A percentile compares a stretch with the other conserved stretches of the same genome.
Conservation (phyloP, 1,140 invertebrate species). For the Brevipalpus yothersi region DNA sequence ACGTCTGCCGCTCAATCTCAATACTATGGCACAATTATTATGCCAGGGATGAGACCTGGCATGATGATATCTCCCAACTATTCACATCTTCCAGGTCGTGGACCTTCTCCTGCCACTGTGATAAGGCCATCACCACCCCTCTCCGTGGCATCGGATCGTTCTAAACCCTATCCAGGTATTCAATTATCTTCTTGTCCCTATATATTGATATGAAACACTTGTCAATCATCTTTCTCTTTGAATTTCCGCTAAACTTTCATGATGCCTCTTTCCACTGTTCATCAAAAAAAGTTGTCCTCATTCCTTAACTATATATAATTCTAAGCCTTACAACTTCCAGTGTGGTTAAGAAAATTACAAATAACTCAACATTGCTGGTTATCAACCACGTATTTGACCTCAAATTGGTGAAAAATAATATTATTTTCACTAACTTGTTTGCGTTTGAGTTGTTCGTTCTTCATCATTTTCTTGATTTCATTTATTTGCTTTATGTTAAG, state of each 20-base stretch:
- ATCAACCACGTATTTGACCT: too few relatives aligned
- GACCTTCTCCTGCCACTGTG: not conserved
- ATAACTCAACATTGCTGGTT: too few relatives aligned
- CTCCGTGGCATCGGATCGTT: not conserved
- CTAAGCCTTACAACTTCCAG: too few relatives aligned
- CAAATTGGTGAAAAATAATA: too few relatives aligned
- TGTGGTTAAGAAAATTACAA: too few relatives aligned
- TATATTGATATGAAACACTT: not conserved
- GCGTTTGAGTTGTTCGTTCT: too few relatives aligned
- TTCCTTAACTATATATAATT: too few relatives aligned
- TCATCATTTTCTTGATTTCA: not conserved
- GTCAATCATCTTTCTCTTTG: not conserved
- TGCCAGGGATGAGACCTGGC: not conserved
- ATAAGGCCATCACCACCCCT: constrained; percentile 3
- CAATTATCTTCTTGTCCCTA: not conserved
- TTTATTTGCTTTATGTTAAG: not conserved
- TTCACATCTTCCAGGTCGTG: constrained; percentile 1
- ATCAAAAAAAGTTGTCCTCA: too few relatives aligned
- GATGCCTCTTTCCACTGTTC: too few relatives aligned
- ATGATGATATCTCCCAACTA: constrained; percentile 4
- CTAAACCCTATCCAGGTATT: constrained; percentile 7
- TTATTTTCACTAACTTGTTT: too few relatives aligned
- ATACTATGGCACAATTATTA: constrained; percentile 12
- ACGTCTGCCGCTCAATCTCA: constrained; percentile 7
- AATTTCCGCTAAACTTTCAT: too few relatives aligned